These are phyloP conservation scores for Amphiduros pacificus DNA, from an alignment of 2,888 invertebrate species.

Conservation along the genomic window DNA sequence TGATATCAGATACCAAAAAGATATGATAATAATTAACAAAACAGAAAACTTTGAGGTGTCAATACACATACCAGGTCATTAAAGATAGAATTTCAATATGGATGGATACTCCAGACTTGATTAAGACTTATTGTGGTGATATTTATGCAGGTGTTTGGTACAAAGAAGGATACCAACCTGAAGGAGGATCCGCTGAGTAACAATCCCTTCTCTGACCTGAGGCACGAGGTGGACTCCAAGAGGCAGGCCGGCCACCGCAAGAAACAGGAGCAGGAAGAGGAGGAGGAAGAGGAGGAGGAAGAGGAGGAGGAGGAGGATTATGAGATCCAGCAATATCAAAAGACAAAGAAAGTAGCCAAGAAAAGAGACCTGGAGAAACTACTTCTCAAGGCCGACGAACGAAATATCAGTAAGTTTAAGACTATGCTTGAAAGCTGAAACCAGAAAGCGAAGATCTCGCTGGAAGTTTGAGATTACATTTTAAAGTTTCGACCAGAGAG, in stretches of 20 bases:
- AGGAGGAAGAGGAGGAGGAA: conserved; percentile 29
- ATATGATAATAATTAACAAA: too few relatives aligned
- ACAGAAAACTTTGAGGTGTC: too few relatives aligned
- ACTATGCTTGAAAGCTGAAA: too few relatives aligned
- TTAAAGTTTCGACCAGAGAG: too few relatives aligned
- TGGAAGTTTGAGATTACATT: too few relatives aligned
- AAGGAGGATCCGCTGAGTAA: conserved; percentile 9
- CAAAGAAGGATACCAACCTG: conserved; percentile 18
- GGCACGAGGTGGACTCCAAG: conserved; percentile 20
- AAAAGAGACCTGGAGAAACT: conserved; percentile 44
- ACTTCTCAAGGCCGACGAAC: conserved; percentile 46
- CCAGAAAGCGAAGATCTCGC: too few relatives aligned
- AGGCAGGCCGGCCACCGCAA: conserved; percentile 4
- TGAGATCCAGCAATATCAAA: not conserved
- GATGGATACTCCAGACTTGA: too few relatives aligned
- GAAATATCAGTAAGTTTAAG: conserved; percentile 46
- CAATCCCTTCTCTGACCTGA: conserved; percentile 12
- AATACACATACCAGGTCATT: too few relatives aligned
- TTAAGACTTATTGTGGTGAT: too few relatives aligned
- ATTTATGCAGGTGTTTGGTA: conserved; percentile 28
- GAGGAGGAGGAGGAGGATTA: conserved; percentile 15
- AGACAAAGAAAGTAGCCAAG: conserved; percentile 25
- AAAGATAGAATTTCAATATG: too few relatives aligned
- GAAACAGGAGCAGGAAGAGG: conserved; percentile 15
- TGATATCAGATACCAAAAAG: too few relatives aligned